These are phyloP conservation scores for Neoniphon sammara DNA, from an alignment of 2,797 vertebrate species.

Conservation along the genomic window DNA sequence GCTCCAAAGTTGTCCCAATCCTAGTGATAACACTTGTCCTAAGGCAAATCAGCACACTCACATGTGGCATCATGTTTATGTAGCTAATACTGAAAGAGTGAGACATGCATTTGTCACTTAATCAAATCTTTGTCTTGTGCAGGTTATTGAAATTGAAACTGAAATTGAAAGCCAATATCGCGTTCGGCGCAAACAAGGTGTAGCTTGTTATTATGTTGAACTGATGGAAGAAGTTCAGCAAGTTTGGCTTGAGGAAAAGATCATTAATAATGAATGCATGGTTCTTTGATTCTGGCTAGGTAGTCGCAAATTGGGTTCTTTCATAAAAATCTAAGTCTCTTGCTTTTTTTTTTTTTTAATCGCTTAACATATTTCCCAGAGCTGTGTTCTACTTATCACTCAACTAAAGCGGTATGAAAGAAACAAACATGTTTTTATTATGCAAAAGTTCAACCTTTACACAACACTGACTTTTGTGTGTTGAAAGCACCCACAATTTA, in stretches of 20 bases:
- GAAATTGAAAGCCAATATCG: conserved; percentile 23
- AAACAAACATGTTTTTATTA: conserved; percentile 23
- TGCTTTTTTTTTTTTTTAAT: conserved; percentile 34
- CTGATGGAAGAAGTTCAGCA: background rate
- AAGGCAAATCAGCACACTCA: conserved; percentile 37
- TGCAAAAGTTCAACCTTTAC: conserved; percentile 19
- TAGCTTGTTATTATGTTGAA: background rate
- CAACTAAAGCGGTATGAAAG: conserved; percentile 4
- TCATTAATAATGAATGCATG: too few species aligned
- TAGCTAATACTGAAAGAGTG: conserved; percentile 9
- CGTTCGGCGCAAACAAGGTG: background rate
- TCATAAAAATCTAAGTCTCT: conserved; percentile 17
- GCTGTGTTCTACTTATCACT: conserved; percentile 23
- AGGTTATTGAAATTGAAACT: background rate
- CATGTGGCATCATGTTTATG: conserved; percentile 41
- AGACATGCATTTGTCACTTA: conserved; percentile 33
- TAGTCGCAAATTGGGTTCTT: conserved; percentile 53
- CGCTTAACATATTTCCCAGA: conserved; percentile 30
- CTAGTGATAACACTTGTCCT: conserved; percentile 48
- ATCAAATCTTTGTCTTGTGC: background rate
- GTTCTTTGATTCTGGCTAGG: background rate
- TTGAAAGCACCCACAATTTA: conserved; percentile 21
- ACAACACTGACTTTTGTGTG: conserved; percentile 1
- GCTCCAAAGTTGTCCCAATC: conserved; percentile 27
- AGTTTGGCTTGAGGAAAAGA: background rate